Conservation (phyloP, 2,113 vertebrate genomes). For the Sinocyclocheilus grahami region DNA sequence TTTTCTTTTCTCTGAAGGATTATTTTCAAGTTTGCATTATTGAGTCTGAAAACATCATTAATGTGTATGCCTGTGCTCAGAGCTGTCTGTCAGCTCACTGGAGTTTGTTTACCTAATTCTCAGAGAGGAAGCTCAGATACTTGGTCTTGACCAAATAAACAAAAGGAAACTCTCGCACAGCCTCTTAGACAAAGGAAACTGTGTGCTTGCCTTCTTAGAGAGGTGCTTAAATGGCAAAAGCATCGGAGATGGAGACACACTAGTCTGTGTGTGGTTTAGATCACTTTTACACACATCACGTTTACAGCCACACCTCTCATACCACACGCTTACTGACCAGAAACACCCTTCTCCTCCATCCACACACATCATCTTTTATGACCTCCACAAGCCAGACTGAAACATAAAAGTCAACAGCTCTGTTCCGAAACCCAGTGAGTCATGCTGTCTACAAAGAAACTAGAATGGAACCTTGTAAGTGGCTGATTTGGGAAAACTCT, state of each 20-base stretch:
- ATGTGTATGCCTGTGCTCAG: not conserved
- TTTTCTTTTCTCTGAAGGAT: not conserved
- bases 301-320: constrained; percentile 1
- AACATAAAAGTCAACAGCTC: constrained; percentile 1
- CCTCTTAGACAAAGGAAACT: constrained; percentile 12
- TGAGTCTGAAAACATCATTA: constrained; percentile 23
- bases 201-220: not conserved
- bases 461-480: not conserved
- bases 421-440: not conserved
- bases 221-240: constrained; percentile 18
- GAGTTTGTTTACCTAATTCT: constrained; percentile 23
- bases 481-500: not conserved
- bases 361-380: constrained; percentile 20
- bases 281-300: not conserved
- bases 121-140: constrained; percentile 2
- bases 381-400: constrained; percentile 25
- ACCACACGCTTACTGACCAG: constrained; percentile 20
- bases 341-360: constrained; percentile 15
- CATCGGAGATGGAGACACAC: not conserved
- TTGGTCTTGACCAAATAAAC: constrained; percentile 28
- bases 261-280: constrained; percentile 16
- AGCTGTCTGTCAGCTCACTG: not conserved
- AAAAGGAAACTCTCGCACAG: not conserved
- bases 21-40: constrained; percentile 7
- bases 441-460: not conserved